Evolutionary conservation across 2,113 vertebrate genomes (phyloP).

Genomic region (Pygoscelis antarcticus): DNA sequence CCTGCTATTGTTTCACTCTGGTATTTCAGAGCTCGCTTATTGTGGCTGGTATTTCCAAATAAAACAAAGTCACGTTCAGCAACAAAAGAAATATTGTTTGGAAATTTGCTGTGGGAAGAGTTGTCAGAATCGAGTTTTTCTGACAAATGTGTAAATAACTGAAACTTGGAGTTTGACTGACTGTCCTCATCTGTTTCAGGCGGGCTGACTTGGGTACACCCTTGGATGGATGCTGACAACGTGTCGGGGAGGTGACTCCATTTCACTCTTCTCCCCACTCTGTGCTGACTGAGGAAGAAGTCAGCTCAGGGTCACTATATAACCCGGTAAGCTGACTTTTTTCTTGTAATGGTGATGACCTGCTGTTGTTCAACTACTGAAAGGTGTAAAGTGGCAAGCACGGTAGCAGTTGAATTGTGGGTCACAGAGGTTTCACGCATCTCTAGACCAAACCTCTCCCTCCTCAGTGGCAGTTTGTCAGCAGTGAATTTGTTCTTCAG

Average conservation of each 20-base stretch:
- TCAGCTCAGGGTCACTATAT: background rate
- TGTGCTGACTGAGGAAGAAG: background rate
- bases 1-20: background rate
- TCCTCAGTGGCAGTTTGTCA: rapidly evolving
- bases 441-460: background rate
- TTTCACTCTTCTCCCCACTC: background rate
- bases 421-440: background rate
- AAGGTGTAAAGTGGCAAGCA: background rate
- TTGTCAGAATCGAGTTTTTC: background rate
- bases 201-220: background rate
- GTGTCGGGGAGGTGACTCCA: background rate
- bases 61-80: background rate
- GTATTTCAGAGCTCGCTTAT: background rate
- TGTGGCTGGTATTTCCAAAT: background rate
- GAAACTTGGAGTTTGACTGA: background rate
- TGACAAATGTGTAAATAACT: background rate
- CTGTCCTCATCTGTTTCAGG: background rate
- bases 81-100: background rate
- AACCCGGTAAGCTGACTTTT: background rate
- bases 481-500: background rate
- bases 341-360: background rate
- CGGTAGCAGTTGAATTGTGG: background rate
- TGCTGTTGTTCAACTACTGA: background rate
- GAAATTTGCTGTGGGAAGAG: background rate
- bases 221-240: background rate